Percentiles rank a stretch among this genome's conserved stretches.
These are phyloP conservation scores for Mirza zaza DNA, from an alignment of 2,113 vertebrate species.

Conservation along the genomic window DNA sequence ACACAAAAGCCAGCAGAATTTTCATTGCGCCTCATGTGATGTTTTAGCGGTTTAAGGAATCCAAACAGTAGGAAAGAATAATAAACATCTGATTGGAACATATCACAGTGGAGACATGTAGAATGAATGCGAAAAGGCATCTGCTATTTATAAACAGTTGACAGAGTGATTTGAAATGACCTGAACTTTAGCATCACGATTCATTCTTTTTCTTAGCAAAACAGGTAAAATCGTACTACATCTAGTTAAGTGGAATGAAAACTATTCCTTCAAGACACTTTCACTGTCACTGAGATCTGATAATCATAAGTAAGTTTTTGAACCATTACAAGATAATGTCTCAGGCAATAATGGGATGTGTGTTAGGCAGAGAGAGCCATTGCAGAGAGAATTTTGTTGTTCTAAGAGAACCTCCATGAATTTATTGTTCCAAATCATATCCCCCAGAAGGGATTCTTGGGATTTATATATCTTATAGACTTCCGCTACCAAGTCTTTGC, in stretches of 20 bases:
- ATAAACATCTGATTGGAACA: slow-evolving; percentile 75
- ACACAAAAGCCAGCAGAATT: slow-evolving; percentile 80
- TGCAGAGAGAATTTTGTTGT: not conserved
- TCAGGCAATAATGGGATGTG: not conserved
- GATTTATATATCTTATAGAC: not conserved
- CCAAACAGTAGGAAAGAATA: slow-evolving; percentile 78
- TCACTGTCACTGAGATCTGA: slow-evolving; percentile 55
- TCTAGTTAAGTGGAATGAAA: slow-evolving; percentile 61
- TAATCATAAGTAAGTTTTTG: not conserved
- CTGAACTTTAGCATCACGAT: slow-evolving; percentile 47
- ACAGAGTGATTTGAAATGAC: slow-evolving; percentile 67
- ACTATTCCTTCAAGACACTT: slow-evolving; percentile 58
- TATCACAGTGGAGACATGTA: slow-evolving; percentile 47
- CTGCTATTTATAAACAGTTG: slow-evolving; percentile 68
- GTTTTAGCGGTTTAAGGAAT: slow-evolving; percentile 76
- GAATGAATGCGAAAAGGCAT: slow-evolving; percentile 69
- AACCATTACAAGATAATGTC: not conserved
- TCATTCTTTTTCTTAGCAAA: slow-evolving; percentile 58
- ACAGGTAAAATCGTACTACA: slow-evolving; percentile 51
- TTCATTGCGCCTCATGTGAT: slow-evolving; percentile 69
- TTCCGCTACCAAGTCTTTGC: slow-evolving; percentile 19
- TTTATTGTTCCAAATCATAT: not conserved
- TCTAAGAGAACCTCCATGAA: not conserved
- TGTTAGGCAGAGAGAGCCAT: not conserved
- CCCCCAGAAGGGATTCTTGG: not conserved